Conservation (phyloP, 2,113 vertebrate genomes). For the Tiliqua scincoides region DNA sequence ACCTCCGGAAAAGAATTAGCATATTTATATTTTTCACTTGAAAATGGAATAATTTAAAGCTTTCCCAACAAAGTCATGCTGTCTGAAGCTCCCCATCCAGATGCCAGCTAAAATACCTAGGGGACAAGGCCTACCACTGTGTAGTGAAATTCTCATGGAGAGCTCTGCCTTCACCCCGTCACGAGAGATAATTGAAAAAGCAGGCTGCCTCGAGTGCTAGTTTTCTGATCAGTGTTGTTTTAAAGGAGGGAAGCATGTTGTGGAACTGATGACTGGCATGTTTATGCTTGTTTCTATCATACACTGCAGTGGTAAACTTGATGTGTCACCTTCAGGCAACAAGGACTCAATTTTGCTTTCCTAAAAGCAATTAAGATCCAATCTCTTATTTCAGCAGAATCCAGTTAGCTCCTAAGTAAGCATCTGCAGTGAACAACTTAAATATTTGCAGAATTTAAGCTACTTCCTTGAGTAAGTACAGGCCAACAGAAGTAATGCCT, state of each 20-base stretch:
- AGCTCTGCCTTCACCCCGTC: conserved; percentile 6
- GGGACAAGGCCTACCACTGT: not conserved
- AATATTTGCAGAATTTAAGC: accelerated
- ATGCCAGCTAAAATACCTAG: conserved; percentile 35
- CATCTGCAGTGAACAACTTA: not conserved
- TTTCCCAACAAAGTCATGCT: conserved; percentile 40
- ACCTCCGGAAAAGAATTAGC: conserved; percentile 2
- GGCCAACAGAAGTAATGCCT: not conserved
- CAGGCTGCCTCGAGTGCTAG: not conserved
- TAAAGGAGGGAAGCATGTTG: conserved; percentile 21
- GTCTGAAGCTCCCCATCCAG: conserved; percentile 23
- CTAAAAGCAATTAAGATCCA: conserved; percentile 12
- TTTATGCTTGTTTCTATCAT: not conserved
- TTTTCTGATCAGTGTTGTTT: conserved; percentile 19
- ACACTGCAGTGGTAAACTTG: conserved; percentile 22
- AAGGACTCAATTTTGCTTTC: conserved; percentile 2
- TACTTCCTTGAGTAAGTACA: conserved; percentile 17
- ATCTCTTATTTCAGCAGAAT: not conserved
- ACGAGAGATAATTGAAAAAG: not conserved
- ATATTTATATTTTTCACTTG: conserved; percentile 45
- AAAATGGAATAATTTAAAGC: conserved; percentile 46
- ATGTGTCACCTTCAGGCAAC: conserved; percentile 16
- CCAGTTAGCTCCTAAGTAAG: not conserved
- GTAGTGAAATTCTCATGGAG: not conserved
- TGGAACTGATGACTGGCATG: not conserved